Evolutionary conservation across 2,888 invertebrate genomes (phyloP), one percentile per base, ranked within the genome.

Genomic region (Mellilla xanthometata): DNA sequence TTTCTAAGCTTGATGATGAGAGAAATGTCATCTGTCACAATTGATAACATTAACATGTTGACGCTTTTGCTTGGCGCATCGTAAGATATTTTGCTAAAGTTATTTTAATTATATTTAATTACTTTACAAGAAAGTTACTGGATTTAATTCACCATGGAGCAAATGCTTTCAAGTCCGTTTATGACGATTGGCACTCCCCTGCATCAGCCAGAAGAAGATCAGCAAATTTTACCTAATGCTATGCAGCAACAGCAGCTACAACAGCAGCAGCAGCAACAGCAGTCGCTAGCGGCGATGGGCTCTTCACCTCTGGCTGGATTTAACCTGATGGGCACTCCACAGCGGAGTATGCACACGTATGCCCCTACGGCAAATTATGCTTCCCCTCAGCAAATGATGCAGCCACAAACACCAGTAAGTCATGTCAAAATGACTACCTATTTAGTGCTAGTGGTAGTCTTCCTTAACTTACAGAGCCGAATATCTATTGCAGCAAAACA

Each of bases 141-240:
- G 7, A n/a, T 28, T 12, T 32, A 7, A 8, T 32, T 11, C 29
- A 91, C 82, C 60, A 96, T 96, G 96, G 96, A 97, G 92, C 95
- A 96, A 83, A 96, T 97, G 96, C 89, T 97, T 51, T 95, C 95
- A 15, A 97, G 96, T 85, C 97, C 97, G 11, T 96, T 95, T 54
- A 96, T 97, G 53, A 96, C 96, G 67, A 96, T 97, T 75, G 96
- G 95, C 41, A 97, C 97, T 3, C 97, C 97, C 1, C 77, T 96
- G 9, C 96, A 97, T 88, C 96, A 96, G 67, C 95, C 96, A 11
- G 96, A 97, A 74, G 96, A 97, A 72, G 97, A 97, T 77, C 96
- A 97, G 76, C 94, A 95, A 76, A 97, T 97, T 63, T 91, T 96
- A 35, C 95, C 96, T 34, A 95, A 95, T 91, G 95, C 96, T 0